These are phyloP conservation scores for Sminthurinus signatus DNA, from an alignment of 1,140 invertebrate species.

Conservation along the genomic window DNA sequence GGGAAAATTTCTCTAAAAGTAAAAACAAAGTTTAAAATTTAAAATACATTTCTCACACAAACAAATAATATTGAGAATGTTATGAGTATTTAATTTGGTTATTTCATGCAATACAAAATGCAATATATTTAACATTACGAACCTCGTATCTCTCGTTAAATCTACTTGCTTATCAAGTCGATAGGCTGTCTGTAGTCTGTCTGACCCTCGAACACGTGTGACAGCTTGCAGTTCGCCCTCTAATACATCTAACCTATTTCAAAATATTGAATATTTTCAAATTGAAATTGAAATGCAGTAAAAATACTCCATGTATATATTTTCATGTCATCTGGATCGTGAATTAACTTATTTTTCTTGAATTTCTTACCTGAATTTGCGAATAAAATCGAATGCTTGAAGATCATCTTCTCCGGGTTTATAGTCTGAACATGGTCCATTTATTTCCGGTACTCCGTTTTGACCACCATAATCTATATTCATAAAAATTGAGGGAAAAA, in stretches of 20 bases:
- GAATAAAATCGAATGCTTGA: constrained; percentile 70
- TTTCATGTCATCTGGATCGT: no score
- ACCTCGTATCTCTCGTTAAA: constrained; percentile 62
- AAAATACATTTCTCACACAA: no score
- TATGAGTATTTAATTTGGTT: no score
- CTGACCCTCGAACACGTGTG: constrained; percentile 62
- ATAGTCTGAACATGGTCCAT: constrained; percentile 56
- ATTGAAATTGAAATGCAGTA: not conserved
- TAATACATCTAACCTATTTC: constrained; percentile 54
- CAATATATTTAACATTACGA: no score
- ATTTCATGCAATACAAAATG: no score
- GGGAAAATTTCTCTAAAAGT: constrained; percentile 55
- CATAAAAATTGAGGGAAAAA: not conserved
- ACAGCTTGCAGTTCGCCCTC: constrained; percentile 58
- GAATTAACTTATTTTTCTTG: not conserved
- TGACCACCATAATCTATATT: constrained; percentile 23
- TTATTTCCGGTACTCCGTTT: constrained; percentile 33
- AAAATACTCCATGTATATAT: no score
- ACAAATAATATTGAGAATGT: no score
- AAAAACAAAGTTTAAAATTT: no score
- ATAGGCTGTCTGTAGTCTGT: constrained; percentile 67
- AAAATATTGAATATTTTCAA: not conserved
- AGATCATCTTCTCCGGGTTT: constrained; percentile 66
- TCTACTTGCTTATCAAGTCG: constrained; percentile 63
- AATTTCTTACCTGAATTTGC: constrained; percentile 52